Evolutionary conservation across 2,797 vertebrate species (phyloP), one percentile per base, ranked within the genome.

Genomic region (Danio albolineatus): DNA sequence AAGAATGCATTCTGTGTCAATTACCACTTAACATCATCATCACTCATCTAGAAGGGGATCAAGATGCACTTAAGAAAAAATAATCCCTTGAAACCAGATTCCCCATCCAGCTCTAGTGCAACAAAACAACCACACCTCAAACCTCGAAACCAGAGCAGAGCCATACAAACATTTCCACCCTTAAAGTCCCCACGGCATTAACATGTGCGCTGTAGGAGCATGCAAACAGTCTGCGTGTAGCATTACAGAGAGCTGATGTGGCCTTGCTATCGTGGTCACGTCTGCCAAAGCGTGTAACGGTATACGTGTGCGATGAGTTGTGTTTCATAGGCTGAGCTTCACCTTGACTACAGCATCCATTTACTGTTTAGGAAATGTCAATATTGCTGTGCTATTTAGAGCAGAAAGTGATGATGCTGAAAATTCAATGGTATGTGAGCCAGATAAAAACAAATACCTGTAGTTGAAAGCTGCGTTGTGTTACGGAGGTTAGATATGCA

Each of bases 381-480:
- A 83, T 83, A 76, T n/a, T 62, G 7, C 12, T 13, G 41, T 76
- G 51, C 79, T 84, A 83, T 86, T 82, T 60, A 19, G 56, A 72
- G 73, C 59, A 64, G 49, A 44, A 41, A 16, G 57, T 54, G 41
- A 73, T 41, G 54, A 79, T 79, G 44, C 81, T 51, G 1, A 77
- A 77, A 67, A 67, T 60, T 28, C 56, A 69, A 49, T 4, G 4
- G 36, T 5, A 61, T n/a, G 51, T 16, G 13, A 60, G 65, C n/a
- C 36, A 46, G 64, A 28, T 38, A 16, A 76, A 39, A 41, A 59
- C 53, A 70, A 39, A 43, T 17, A 41, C 53, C 10, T 17, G 48
- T n/a, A 36, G 10, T 57, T 12, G 19, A 60, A 60, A 38, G 8
- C 39, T n/a, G 56, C 43, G 14, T 39, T 14, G 21, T 59, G 28